Evolutionary conservation across 2,113 vertebrate genomes (phyloP).

Genomic region (Brachyhypopomus occidentalis): DNA sequence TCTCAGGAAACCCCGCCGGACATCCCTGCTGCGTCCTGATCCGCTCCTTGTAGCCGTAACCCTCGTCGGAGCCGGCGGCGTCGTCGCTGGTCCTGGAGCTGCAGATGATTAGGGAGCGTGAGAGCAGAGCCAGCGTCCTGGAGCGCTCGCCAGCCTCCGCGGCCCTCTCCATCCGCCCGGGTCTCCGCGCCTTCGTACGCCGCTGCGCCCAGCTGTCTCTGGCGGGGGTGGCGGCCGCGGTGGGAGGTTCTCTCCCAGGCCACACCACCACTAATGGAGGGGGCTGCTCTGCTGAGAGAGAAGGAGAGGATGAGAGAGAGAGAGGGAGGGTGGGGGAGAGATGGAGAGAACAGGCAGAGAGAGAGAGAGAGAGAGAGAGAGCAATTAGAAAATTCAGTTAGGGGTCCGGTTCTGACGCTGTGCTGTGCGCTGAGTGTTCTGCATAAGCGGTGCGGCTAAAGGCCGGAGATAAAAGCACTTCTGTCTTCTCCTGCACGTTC

Average conservation of each 20-base stretch:
- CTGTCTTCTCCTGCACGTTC: conserved; percentile 50
- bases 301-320: conserved; percentile 6
- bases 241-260: conserved; percentile 60
- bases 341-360: neutral
- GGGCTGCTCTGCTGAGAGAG: conserved; percentile 66
- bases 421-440: conserved; percentile 64
- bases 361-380: conserved; percentile 13
- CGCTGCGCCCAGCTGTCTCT: conserved; percentile 68
- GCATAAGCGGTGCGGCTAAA: conserved; percentile 61
- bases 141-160: conserved; percentile 71
- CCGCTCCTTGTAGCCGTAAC: conserved; percentile 62
- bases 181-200: conserved; percentile 64
- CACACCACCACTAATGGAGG: conserved; percentile 69
- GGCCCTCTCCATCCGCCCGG: conserved; percentile 81
- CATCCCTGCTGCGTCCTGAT: conserved; percentile 63
- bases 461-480: conserved; percentile 61
- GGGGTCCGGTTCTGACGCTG: conserved; percentile 48
- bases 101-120: conserved; percentile 89
- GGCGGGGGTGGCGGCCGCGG: conserved; percentile 70
- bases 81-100: conserved; percentile 81
- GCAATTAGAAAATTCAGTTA: conserved; percentile 79
- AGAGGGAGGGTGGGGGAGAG: neutral
- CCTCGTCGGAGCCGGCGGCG: conserved; percentile 78
- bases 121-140: conserved; percentile 82
- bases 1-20: conserved; percentile 21